Conservation (phyloP, 2,797 vertebrate species). For the Diplodus puntazzo region DNA sequence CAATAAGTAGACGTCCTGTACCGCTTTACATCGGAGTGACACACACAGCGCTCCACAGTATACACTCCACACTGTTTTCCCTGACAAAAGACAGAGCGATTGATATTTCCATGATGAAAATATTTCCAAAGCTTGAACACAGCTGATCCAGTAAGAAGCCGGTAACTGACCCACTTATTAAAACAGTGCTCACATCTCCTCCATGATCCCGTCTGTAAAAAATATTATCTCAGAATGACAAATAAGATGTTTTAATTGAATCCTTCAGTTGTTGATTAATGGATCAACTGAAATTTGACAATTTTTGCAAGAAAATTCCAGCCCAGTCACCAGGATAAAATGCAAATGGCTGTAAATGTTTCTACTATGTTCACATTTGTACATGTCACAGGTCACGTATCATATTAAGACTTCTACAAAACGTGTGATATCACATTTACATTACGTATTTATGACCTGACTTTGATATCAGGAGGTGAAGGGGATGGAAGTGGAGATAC, state of each 20-base stretch:
- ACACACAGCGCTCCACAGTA: not conserved
- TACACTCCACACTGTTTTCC: no score
- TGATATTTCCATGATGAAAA: not conserved
- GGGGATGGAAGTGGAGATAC: not conserved
- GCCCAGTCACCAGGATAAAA: no score
- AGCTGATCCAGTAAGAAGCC: not conserved
- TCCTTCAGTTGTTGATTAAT: not conserved
- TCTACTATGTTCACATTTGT: no score
- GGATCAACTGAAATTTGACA: not conserved
- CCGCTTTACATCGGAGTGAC: conserved; percentile 8
- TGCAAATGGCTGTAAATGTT: no score
- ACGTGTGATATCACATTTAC: no score
- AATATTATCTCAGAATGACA: not conserved
- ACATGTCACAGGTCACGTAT: no score
- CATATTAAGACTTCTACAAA: no score
- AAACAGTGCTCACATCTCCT: not conserved
- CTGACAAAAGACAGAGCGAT: not conserved
- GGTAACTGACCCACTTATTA: not conserved
- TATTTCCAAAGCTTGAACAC: not conserved
- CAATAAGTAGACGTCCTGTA: not conserved
- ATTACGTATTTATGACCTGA: no score
- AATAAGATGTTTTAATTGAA: not conserved
- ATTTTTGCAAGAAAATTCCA: not conserved
- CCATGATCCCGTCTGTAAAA: not conserved
- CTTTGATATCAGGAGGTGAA: no score